Evolutionary conservation across 2,888 invertebrate species (phyloP).

Genomic region (Rotaria magnacalcarata): DNA sequence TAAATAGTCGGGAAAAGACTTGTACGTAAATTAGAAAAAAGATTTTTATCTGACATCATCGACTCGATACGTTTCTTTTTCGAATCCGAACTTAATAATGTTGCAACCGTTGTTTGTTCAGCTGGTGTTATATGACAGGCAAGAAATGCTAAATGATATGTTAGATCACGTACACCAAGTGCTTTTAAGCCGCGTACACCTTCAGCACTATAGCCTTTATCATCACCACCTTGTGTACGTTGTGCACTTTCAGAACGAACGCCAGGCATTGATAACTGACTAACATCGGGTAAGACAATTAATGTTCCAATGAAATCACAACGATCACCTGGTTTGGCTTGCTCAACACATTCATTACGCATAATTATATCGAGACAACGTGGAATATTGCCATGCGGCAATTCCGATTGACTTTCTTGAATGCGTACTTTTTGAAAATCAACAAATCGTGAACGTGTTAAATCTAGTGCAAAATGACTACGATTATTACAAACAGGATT

Average conservation of each 20-base stretch:
- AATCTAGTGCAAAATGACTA: constrained; percentile 79
- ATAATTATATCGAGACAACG: constrained; percentile 89
- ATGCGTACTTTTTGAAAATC: constrained; percentile 97
- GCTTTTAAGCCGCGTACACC: constrained; percentile 81
- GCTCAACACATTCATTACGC: constrained; percentile 89
- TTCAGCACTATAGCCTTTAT: constrained; percentile 64
- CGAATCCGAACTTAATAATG: constrained; percentile 87
- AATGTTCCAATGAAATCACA: constrained; percentile 91
- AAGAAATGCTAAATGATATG: constrained; percentile 83
- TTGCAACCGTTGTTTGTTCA: constrained; percentile 82
- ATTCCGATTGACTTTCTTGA: constrained; percentile 92
- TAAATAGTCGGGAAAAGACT: constrained; percentile 92
- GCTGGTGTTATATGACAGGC: constrained; percentile 69
- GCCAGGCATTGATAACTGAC: constrained; percentile 75
- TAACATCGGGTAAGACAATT: constrained; percentile 94
- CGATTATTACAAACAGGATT: constrained; percentile 93
- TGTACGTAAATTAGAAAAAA: constrained; percentile 81
- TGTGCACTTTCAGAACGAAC: constrained; percentile 37
- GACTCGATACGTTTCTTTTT: constrained; percentile 73
- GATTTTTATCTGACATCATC: constrained; percentile 84
- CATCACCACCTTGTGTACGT: constrained; percentile 57
- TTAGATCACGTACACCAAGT: constrained; percentile 77
- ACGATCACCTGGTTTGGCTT: constrained; percentile 78
- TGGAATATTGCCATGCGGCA: constrained; percentile 92
- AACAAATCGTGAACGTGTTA: constrained; percentile 86